Evolutionary conservation across 2,888 invertebrate species (phyloP), one percentile per base, ranked within the genome.

Genomic region (Agriopis leucophaearia): DNA sequence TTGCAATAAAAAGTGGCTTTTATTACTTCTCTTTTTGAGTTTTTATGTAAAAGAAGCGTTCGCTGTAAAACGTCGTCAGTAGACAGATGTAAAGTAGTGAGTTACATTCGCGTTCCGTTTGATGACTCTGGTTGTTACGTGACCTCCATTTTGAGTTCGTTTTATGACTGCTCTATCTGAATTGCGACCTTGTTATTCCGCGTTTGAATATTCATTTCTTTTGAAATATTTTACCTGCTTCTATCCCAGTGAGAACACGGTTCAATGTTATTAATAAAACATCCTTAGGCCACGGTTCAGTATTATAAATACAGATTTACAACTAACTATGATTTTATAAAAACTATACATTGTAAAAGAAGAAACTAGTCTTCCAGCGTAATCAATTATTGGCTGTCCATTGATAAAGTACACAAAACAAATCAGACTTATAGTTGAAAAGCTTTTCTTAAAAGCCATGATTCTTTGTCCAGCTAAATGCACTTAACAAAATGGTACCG

Each of bases 1-100:
- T 76, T 65, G 72, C 64, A 71, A 72, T 76, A 75, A 75, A 77
- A 76, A 75, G 57, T 58, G 70, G 66, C 63, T 76, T 76, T 76
- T 75, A 76, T 75, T 66, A 64, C 70, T 72, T 68, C 69, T 70
- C 67, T 71, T 73, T 74, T 75, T 71, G 63, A 74, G 70, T 74
- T 74, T 75, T 75, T 72, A 71, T 70, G 71, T 64, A 72, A 54
- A 67, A 68, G 70, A 70, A 68, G 71, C 69, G 27, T 70, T 60
- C 65, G 68, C 35, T 71, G 65, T 74, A 70, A 75, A 72, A 66
- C 64, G 66, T 64, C 64, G 74, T 68, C 66, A 62, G 58, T 66
- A 68, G 66, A 67, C 66, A 68, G 64, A 50, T 67, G 71, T 74
- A 68, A 71, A 69, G 54, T 64, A 67, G 65, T 71, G 55, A 66